Percentiles rank a stretch among this genome's conserved stretches.
phyloP scores from a whole-genome alignment of 2,113 vertebrate genomes.

The Pluvialis apricaria region DNA sequence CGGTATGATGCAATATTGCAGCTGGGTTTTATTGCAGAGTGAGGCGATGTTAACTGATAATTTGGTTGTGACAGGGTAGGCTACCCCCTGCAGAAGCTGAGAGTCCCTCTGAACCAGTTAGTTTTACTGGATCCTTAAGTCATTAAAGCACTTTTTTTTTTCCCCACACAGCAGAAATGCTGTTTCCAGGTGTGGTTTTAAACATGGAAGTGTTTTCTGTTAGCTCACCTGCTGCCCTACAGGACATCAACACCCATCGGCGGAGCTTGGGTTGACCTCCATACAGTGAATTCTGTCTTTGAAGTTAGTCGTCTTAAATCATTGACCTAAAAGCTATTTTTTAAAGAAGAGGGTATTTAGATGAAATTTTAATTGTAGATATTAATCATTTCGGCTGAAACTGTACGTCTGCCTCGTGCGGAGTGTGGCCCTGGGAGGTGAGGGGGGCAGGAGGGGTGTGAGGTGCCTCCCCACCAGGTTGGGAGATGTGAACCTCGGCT shows the following conservation, averaged over 20 bases:
- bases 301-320: not conserved
- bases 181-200: not conserved
- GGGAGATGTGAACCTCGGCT: not conserved
- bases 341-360: not conserved
- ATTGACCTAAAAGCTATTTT: not conserved
- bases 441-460: not conserved
- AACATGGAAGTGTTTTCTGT: not conserved
- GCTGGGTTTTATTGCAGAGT: not conserved
- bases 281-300: not conserved
- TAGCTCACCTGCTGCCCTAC: not conserved
- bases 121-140: not conserved
- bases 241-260: fast-evolving
- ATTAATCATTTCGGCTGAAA: not conserved
- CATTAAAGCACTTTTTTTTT: not conserved
- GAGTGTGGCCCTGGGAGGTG: not conserved
- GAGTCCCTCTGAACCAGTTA: not conserved
- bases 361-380: not conserved
- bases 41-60: not conserved
- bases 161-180: not conserved
- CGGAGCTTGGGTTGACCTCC: not conserved
- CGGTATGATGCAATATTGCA: not conserved
- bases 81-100: not conserved
- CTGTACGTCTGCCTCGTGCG: not conserved
- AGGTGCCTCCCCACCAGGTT: not conserved
- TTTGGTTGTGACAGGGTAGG: not conserved